These are phyloP conservation scores for Agapornis canus DNA, from an alignment of 2,797 vertebrate genomes.

Conservation along the genomic window DNA sequence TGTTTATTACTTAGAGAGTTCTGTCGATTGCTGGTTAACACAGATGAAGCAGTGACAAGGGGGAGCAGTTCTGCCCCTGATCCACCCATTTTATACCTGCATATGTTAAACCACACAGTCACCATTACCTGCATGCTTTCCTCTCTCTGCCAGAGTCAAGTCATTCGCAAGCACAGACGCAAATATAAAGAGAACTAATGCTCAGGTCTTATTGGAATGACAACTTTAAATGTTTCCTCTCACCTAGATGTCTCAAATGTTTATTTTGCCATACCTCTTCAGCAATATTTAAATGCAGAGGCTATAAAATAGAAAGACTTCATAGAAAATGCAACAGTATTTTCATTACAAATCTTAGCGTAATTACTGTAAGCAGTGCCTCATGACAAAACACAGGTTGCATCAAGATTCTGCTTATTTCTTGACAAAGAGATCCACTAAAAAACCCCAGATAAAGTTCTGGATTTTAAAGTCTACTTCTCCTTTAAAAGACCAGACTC, in stretches of 20 bases:
- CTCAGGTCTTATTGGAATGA: background rate
- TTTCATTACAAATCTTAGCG: background rate
- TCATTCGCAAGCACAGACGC: background rate
- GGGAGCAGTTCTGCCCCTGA: background rate
- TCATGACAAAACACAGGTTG: background rate
- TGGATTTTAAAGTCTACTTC: background rate
- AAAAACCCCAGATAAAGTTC: background rate
- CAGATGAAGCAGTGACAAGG: background rate
- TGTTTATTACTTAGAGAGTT: background rate
- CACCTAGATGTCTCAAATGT: background rate
- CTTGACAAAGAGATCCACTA: background rate
- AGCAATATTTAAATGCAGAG: background rate
- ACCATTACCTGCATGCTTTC: accelerated
- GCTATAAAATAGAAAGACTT: background rate
- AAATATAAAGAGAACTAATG: background rate
- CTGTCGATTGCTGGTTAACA: background rate
- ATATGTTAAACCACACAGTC: background rate
- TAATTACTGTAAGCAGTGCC: background rate
- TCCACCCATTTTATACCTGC: background rate
- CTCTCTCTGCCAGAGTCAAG: background rate
- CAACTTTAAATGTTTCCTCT: background rate
- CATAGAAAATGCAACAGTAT: background rate
- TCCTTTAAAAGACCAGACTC: background rate
- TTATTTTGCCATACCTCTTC: background rate
- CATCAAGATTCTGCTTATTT: background rate